phyloP scores from a whole-genome alignment of 2,888 invertebrate genomes.

The Neoitamus cyanurus region DNA sequence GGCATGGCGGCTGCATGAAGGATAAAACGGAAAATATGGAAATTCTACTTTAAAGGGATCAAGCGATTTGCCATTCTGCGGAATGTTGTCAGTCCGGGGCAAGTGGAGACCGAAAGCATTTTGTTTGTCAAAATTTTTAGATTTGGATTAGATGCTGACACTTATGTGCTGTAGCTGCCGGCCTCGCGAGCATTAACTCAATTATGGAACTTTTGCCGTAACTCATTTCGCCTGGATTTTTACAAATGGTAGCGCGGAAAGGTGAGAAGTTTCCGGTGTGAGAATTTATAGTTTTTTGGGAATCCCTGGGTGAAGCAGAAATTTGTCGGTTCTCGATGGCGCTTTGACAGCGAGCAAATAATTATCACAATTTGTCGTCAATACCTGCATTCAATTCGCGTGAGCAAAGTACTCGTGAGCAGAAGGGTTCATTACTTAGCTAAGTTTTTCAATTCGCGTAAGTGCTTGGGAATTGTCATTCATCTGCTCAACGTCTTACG shows the following conservation, averaged over 20 bases:
- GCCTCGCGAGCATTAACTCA: not conserved
- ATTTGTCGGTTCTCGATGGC: not conserved
- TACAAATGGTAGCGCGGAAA: not conserved
- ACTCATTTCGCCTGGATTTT: not conserved
- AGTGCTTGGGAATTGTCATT: no score
- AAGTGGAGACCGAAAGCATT: conserved; percentile 35
- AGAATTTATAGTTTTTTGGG: not conserved
- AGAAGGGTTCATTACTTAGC: no score
- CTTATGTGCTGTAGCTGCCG: not conserved
- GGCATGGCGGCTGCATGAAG: conserved; percentile 14
- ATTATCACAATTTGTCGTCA: no score
- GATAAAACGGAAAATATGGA: conserved; percentile 41
- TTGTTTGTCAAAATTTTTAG: conserved; percentile 43
- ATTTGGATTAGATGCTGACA: conserved; percentile 45
- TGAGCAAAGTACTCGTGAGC: no score
- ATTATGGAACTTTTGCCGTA: not conserved
- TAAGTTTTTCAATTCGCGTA: no score
- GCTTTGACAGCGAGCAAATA: no score
- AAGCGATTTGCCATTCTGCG: conserved; percentile 42
- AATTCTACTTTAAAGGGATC: conserved; percentile 47
- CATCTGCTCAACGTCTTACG: no score
- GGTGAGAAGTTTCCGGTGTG: not conserved
- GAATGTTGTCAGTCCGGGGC: conserved; percentile 29
- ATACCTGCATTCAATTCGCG: no score
- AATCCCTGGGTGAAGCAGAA: not conserved